Evolutionary conservation across 2,797 vertebrate species (phyloP).

Genomic region (Pangasius krempfi): DNA sequence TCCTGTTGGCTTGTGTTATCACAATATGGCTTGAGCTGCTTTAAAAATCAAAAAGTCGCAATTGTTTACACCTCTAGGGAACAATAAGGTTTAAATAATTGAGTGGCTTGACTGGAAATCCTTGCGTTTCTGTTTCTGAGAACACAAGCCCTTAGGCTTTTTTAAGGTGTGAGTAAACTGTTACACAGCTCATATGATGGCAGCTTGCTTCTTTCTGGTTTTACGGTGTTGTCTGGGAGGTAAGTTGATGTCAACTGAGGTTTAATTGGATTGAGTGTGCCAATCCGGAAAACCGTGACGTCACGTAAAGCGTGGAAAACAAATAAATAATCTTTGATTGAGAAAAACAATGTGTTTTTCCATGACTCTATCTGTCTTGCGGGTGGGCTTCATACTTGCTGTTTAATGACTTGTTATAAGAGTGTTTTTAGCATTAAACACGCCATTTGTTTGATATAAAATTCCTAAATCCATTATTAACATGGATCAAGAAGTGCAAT

Average conservation of each 20-base stretch:
- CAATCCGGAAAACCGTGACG: constrained; percentile 18
- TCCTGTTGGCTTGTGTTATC: neutral
- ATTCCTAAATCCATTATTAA: constrained; percentile 3
- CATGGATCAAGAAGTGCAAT: neutral
- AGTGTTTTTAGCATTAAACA: constrained; percentile 25
- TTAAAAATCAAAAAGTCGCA: neutral
- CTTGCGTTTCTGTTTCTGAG: constrained; percentile 16
- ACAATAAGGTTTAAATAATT: constrained; percentile 37
- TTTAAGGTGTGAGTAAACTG: constrained; percentile 15
- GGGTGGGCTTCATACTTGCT: constrained; percentile 1
- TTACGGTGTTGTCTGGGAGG: constrained; percentile 40
- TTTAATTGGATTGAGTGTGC: constrained; percentile 41
- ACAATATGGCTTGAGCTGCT: neutral
- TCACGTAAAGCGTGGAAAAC: constrained; percentile 33
- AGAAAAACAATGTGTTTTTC: constrained; percentile 34
- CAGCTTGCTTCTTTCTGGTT: constrained; percentile 26
- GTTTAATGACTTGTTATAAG: neutral
- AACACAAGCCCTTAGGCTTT: constrained; percentile 35
- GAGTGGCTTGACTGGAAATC: constrained; percentile 19
- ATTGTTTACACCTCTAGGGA: constrained; percentile 26
- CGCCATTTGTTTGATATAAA: neutral
- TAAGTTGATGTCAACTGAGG: constrained; percentile 42
- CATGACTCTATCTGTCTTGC: neutral
- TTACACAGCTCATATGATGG: constrained; percentile 13
- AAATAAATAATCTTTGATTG: constrained; percentile 28